These are phyloP conservation scores for Halcyon leucocephala DNA, from an alignment of 2,797 vertebrate genomes.

Conservation along the genomic window DNA sequence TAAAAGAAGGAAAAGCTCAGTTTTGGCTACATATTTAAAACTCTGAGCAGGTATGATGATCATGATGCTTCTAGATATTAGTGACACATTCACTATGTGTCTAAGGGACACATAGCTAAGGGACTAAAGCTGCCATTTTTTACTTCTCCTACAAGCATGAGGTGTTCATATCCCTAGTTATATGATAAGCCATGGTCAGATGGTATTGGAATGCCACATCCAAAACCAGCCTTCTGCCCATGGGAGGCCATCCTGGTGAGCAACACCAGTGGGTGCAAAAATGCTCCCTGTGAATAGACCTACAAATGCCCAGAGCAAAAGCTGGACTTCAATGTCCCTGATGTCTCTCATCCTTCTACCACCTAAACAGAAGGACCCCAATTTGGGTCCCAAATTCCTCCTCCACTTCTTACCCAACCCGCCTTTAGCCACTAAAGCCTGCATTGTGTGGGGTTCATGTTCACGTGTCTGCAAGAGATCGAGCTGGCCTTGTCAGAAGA, in stretches of 20 bases:
- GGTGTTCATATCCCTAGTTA: neutral
- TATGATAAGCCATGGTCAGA: neutral
- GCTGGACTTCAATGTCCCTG: neutral
- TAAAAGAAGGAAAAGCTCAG: neutral
- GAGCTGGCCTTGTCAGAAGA: neutral
- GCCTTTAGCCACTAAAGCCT: neutral
- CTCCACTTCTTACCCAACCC: neutral
- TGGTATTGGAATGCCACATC: neutral
- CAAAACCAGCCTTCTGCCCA: neutral
- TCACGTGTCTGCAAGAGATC: neutral
- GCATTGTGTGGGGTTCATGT: neutral
- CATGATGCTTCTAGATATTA: neutral
- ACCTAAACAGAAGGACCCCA: neutral
- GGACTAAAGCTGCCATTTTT: neutral
- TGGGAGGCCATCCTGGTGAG: neutral
- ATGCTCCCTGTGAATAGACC: neutral
- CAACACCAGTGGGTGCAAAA: neutral
- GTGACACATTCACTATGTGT: neutral
- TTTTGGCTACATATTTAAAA: neutral
- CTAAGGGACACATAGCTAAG: too few relatives aligned
- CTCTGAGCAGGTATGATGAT: neutral
- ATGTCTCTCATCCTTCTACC: neutral
- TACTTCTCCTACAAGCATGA: neutral
- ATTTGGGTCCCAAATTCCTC: neutral
- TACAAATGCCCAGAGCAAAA: neutral